Base-by-base conservation (phyloP, 35 echinoderm and acorn worm genomes). In the Ptychodera flava region DNA sequence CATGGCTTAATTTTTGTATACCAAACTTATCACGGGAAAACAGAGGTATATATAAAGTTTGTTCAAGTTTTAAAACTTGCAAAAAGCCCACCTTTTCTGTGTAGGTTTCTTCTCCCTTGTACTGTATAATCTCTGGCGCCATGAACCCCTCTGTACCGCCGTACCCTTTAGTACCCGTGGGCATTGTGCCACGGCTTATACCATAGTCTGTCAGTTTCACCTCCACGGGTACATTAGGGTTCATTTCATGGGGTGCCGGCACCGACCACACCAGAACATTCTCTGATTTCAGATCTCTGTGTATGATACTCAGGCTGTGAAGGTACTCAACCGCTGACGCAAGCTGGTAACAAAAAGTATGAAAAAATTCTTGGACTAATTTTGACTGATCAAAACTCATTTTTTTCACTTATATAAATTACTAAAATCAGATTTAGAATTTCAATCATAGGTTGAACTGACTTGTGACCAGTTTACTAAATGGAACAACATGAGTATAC, bases 61-160 rank as follows among this genome's bases (percentile, higher is more conserved):
- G n/a, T n/a, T n/a, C n/a, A n/a, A n/a, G n/a, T n/a, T n/a, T n/a
- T n/a, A n/a, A n/a, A n/a, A n/a, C n/a, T n/a, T n/a, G n/a, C n/a
- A n/a, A n/a, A n/a, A n/a, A n/a, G n/a, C n/a, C n/a, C 1, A 98
- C 92, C 96, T 99, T 99, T 37, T 99, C 93, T 29, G 92, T 99
- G 81, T 99, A 99, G 1, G 93, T 99, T 81, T 94, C 96, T 79
- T 99, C 94, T 0, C 95, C 92, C 86, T 99, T 92, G 36, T 94
- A 99, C 78, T 94, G 91, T 14, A 99, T 92, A 86, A 99, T 99
- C 82, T 99, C 96, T 0, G 96, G 96, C 16, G 96, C 96, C 96
- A 99, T 99, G 86, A 88, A 99, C 0, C 96, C 96, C n/a, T 92
- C 92, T 1, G 96, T 99, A 15, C 96, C 93, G 1, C 96, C 92